Evolutionary conservation across 2,888 invertebrate species (phyloP), one percentile per base, ranked within the genome.

Genomic region (Crepidodera aurea): DNA sequence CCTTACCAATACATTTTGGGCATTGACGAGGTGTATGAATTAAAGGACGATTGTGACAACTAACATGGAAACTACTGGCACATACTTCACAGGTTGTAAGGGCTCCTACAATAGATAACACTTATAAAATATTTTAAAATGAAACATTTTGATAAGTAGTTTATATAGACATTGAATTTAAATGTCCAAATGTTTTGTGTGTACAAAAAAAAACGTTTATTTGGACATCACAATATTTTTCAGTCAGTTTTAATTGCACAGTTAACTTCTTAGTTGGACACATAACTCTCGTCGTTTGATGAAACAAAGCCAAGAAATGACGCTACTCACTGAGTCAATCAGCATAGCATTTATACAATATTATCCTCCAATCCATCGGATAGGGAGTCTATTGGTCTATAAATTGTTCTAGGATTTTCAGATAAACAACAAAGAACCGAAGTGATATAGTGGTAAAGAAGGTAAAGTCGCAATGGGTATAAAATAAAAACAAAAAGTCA

Each of bases 31-130:
- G 78, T 1, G 83, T 79, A 44, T 79, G 79, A 10, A 82, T 78
- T 6, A 84, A 76, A 5, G 83, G 81, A 48, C 82, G 75, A 63
- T 83, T 81, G 69, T 84, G 84, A 69, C 85, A 85, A 51, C 82
- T 81, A 7, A 84, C 76, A 69, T 85, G 84, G 72, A 84, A 85
- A 63, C 82, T 82, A 56, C 81, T 79, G 55, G 80, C 73, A 71
- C 85, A 85, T 64, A 77, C 78, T 66, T 84, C 84, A 67, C 85
- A 85, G n/a, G 80, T 74, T 16, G 81, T 75, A 61, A 84, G 71
- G 18, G 78, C 78, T 63, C 83, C 84, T 84, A 67, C 39, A 71
- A 72, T 66, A 61, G 66, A 48, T 18, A 39, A 46, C 25, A 51
- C 10, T 10, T 44, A 44, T 22, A 50, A 53, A 46, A 53, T 12